Evolutionary conservation across 2,888 invertebrate genomes (phyloP).

Genomic region (Caenorhabditis panamensis): DNA sequence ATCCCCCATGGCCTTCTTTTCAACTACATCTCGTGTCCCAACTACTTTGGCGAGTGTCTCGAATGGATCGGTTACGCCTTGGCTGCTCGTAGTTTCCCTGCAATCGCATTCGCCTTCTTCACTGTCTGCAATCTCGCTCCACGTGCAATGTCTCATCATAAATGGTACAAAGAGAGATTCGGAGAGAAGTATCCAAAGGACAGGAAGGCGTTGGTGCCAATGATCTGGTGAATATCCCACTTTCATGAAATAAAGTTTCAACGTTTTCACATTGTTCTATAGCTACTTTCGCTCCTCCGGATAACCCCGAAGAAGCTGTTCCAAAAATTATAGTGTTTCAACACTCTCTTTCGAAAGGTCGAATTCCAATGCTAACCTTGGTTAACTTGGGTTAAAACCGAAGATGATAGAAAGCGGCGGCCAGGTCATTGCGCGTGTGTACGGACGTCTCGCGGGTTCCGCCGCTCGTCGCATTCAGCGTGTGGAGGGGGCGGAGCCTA

Average conservation of each 20-base stretch:
- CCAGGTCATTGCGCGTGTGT: conserved; percentile 1
- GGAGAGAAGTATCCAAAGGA: conserved; percentile 72
- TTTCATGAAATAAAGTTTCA: background rate
- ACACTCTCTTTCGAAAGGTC: conserved; percentile 39
- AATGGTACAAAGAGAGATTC: conserved; percentile 75
- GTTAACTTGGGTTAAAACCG: conserved; percentile 46
- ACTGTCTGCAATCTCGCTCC: conserved; percentile 83
- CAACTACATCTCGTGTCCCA: conserved; percentile 83
- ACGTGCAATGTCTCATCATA: conserved; percentile 83
- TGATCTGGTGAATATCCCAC: conserved; percentile 42
- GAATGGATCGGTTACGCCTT: conserved; percentile 84
- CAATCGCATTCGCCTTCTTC: conserved; percentile 83
- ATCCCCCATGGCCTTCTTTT: conserved; percentile 79
- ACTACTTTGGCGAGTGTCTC: conserved; percentile 84
- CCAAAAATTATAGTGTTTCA: conserved; percentile 37
- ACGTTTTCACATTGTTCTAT: background rate
- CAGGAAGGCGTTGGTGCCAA: conserved; percentile 75
- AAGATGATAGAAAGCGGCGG: background rate
- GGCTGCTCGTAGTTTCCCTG: conserved; percentile 82
- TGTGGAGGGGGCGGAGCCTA: conserved; percentile 1
- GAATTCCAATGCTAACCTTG: conserved; percentile 43
- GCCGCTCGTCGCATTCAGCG: background rate
- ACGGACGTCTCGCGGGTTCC: too few relatives aligned
- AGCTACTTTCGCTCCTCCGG: conserved; percentile 24
- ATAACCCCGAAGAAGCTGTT: conserved; percentile 40